A percentile compares a stretch with the other conserved stretches of the same genome.
These are phyloP conservation scores for Steromphala cineraria DNA, from an alignment of 2,888 invertebrate genomes.

Conservation along the genomic window DNA sequence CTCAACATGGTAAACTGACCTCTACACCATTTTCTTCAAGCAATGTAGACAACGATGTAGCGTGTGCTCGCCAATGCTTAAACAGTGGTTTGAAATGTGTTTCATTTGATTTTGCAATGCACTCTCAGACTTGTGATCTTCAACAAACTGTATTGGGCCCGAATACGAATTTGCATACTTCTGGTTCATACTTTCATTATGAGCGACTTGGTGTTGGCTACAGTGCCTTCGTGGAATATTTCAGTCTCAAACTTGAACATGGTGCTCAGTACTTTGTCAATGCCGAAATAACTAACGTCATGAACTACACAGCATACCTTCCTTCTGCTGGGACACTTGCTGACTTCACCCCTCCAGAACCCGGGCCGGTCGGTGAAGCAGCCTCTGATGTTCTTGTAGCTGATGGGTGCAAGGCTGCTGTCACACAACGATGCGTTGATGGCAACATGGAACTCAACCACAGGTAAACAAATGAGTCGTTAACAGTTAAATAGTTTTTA, in stretches of 20 bases:
- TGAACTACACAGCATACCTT: slow-evolving; percentile 49
- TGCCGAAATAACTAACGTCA: slow-evolving; percentile 43
- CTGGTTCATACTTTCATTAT: slow-evolving; percentile 52
- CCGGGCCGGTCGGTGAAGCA: slow-evolving; percentile 44
- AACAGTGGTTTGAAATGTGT: slow-evolving; percentile 46
- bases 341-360: slow-evolving; percentile 58
- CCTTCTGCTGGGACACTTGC: slow-evolving; percentile 50
- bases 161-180: slow-evolving; percentile 42
- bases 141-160: slow-evolving; percentile 51
- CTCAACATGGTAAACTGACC: slow-evolving; percentile 49
- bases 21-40: slow-evolving; percentile 35
- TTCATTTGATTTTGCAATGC: slow-evolving; percentile 55
- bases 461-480: slow-evolving; percentile 34
- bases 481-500: not conserved
- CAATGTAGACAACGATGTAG: slow-evolving; percentile 28
- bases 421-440: slow-evolving; percentile 48
- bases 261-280: slow-evolving; percentile 54
- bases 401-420: slow-evolving; percentile 49
- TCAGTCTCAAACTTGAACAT: slow-evolving; percentile 42
- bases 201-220: slow-evolving; percentile 53
- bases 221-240: slow-evolving; percentile 42
- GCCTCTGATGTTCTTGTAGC: slow-evolving; percentile 35
- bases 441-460: slow-evolving; percentile 48
- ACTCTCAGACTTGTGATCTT: slow-evolving; percentile 52
- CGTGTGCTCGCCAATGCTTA: slow-evolving; percentile 49